phyloP scores from a whole-genome alignment of 64 coral and sea anemone species.

The Montipora cactus region DNA sequence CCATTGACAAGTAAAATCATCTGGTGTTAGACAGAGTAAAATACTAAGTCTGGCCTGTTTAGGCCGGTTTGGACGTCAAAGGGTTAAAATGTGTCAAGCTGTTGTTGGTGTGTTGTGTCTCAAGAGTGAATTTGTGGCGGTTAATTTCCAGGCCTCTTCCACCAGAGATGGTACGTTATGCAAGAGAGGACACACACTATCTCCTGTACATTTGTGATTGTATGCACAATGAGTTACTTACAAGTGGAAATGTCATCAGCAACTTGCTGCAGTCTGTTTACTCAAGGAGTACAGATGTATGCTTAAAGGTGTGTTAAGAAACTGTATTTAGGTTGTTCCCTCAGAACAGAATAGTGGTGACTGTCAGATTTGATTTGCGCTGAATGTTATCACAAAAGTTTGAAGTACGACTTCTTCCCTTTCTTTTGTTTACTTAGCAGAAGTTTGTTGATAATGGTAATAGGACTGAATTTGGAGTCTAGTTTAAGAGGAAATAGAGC shows the following conservation, averaged over 20 bases:
- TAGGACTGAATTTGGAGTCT: too few species aligned
- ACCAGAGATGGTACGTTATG: slow-evolving; percentile 88
- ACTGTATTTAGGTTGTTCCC: neutral
- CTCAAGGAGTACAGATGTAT: slow-evolving; percentile 80
- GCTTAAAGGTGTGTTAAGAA: slow-evolving; percentile 74
- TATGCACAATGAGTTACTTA: slow-evolving; percentile 85
- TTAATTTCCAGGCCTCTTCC: slow-evolving; percentile 76
- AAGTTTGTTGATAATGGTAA: too few species aligned
- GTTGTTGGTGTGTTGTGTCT: neutral
- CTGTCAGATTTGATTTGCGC: neutral
- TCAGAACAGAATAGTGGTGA: neutral
- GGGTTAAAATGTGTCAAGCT: neutral
- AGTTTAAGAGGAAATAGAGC: too few species aligned
- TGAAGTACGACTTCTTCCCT: too few species aligned
- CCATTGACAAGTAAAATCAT: too few species aligned
- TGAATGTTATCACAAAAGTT: neutral
- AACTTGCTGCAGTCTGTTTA: slow-evolving; percentile 96
- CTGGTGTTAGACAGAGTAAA: too few species aligned
- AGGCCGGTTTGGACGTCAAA: too few species aligned
- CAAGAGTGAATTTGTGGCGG: neutral
- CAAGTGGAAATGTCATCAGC: slow-evolving; percentile 80
- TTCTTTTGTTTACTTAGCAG: too few species aligned
- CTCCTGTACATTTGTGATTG: slow-evolving; percentile 93
- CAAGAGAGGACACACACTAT: slow-evolving; percentile 94
- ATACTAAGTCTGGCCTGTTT: too few species aligned